Conservation (phyloP, 2,888 invertebrate species). For the Aradus depressus region DNA sequence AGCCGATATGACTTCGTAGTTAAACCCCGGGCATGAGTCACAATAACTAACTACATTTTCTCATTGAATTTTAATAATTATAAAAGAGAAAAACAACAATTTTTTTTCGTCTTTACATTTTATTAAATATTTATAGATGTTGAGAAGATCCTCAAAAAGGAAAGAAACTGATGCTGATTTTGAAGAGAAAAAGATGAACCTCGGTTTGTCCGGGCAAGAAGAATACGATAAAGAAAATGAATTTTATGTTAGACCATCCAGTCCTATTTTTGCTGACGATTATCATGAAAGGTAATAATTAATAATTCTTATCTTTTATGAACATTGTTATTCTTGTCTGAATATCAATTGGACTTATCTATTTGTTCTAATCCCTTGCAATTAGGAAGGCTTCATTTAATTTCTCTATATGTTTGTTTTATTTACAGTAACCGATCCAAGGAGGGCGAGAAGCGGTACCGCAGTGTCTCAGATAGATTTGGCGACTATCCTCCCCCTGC, state of each 20-base stretch:
- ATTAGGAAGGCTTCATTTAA: too few species aligned
- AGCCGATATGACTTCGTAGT: too few species aligned
- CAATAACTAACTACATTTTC: too few species aligned
- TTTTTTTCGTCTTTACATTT: background rate
- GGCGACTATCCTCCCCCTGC: conserved; percentile 25
- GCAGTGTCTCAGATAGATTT: conserved; percentile 28
- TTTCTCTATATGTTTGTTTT: background rate
- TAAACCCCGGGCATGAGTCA: too few species aligned
- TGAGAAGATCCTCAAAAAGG: conserved; percentile 80
- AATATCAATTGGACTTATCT: too few species aligned
- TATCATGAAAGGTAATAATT: conserved; percentile 19
- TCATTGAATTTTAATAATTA: too few species aligned
- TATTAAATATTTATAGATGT: conserved; percentile 45
- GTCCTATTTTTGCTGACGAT: conserved; percentile 43
- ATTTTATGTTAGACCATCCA: conserved; percentile 57
- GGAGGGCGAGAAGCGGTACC: conserved; percentile 25
- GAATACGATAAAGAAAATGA: conserved; percentile 54
- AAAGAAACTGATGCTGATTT: conserved; percentile 93
- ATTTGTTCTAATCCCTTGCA: too few species aligned
- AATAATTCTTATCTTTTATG: background rate
- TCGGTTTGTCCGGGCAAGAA: conserved; percentile 60
- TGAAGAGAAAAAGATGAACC: conserved; percentile 87
- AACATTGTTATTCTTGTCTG: background rate
- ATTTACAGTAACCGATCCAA: background rate
- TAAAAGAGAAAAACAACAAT: too few species aligned